Percentiles rank a stretch among this genome's conserved stretches.
These are phyloP conservation scores for Ectemnius cavifrons DNA, from an alignment of 2,888 invertebrate species.

Conservation along the genomic window DNA sequence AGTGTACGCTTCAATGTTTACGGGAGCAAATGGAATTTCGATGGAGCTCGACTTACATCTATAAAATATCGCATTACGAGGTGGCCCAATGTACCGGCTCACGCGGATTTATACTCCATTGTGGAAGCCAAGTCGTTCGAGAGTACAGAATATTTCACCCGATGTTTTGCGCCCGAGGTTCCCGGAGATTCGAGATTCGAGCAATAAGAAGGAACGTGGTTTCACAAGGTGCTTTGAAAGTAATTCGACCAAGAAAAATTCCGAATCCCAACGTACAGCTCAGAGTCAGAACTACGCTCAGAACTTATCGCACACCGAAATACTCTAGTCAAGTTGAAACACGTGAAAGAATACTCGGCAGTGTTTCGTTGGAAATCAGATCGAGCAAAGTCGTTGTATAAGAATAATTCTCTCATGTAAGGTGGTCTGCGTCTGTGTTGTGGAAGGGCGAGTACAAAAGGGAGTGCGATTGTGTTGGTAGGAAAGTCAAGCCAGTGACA, in stretches of 20 bases:
- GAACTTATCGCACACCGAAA: too few species aligned
- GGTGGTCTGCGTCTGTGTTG: too few species aligned
- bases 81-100: conserved; percentile 18
- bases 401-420: too few species aligned
- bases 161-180: conserved; percentile 5
- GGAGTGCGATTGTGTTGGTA: background rate
- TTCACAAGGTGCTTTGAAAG: background rate
- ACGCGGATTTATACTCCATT: conserved; percentile 27
- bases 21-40: conserved; percentile 32
- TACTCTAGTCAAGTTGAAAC: too few species aligned
- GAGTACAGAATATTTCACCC: conserved; percentile 16
- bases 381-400: too few species aligned
- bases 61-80: conserved; percentile 31
- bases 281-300: too few species aligned
- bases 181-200: background rate
- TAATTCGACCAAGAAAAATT: conserved; percentile 30
- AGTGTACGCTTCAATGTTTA: conserved; percentile 18
- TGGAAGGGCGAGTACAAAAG: background rate
- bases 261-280: too few species aligned
- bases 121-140: conserved; percentile 14
- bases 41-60: conserved; percentile 20
- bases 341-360: too few species aligned
- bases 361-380: too few species aligned
- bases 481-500: conserved; percentile 27
- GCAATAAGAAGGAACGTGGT: conserved; percentile 2